Evolutionary conservation across 2,113 vertebrate genomes (phyloP), one percentile per base, ranked within the genome.

Genomic region (Trichomycterus rosablanca): DNA sequence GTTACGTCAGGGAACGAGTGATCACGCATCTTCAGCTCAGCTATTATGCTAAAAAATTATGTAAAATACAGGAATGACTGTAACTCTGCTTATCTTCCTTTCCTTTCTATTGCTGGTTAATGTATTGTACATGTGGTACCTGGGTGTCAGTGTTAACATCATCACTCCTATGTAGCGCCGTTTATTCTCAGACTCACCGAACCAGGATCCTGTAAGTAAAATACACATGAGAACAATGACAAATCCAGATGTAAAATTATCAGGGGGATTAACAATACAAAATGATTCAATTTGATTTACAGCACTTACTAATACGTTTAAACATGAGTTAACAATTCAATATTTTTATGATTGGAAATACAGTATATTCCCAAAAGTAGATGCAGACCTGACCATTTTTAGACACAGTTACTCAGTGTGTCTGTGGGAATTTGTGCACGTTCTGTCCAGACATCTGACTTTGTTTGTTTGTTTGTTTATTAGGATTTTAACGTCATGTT

Each of bases 101-200:
- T 2, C 39, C 7, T 45, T 40, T 43, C 11, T 30, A 20, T 4
- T 24, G 9, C 9, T 32, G 5, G 32, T n/a, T 6, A 50, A 7
- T 24, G 7, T 54, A 14, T 19, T 2, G 67, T 78, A 98, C 96
- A 91, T 95, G 3, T 19, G 2, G 67, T 78, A 98, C 96, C 92
- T 95, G 3, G 83, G 91, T 0, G 92, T 93, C 11, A 98, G 86
- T 0, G 94, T 96, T 74, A 98, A 79, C 95, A 98, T 97, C 87
- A 90, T 94, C 19, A 98, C 92, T 1, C 96, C 96, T 0, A 98
- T 97, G 77, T 97, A 98, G 0, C 91, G 87, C 10, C 86, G 87
- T 76, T 88, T 93, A 0, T 74, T 52, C 37, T 86, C 87, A 0
- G 85, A 66, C 0, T 66, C 81, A 15, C 88, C 80, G 40, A 89